Conservation (phyloP, 2,113 vertebrate species). For the Rhea americana region DNA sequence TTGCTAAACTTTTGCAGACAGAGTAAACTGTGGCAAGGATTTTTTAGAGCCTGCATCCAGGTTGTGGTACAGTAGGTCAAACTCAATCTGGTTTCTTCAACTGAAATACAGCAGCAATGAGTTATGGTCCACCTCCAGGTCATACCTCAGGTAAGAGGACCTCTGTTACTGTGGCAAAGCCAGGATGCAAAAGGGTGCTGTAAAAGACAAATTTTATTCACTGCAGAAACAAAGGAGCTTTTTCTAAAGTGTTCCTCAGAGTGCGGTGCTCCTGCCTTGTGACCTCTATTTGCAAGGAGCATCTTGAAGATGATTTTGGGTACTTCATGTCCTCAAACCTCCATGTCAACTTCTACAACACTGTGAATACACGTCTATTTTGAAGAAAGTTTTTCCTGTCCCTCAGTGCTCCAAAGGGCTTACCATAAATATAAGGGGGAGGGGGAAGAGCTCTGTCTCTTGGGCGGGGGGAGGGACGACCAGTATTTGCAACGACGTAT, state of each 20-base stretch:
- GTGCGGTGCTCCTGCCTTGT: neutral
- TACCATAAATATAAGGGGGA: neutral
- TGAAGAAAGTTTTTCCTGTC: neutral
- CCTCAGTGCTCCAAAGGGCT: neutral
- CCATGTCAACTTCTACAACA: neutral
- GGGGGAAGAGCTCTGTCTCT: too few species aligned
- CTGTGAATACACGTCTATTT: neutral
- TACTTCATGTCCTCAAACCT: neutral
- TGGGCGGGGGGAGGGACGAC: neutral
- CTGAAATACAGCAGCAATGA: neutral
- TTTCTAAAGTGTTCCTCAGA: neutral
- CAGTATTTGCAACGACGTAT: neutral
- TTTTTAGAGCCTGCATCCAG: neutral
- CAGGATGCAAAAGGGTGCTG: neutral
- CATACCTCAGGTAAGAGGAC: neutral
- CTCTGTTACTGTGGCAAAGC: accelerated
- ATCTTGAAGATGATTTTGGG: neutral
- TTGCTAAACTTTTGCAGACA: neutral
- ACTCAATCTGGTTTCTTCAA: neutral
- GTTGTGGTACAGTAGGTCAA: neutral
- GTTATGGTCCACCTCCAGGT: neutral
- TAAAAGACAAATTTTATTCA: accelerated
- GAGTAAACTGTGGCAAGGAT: neutral
- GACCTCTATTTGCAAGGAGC: neutral
- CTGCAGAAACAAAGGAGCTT: neutral